Evolutionary conservation across 2,113 vertebrate genomes (phyloP).

Genomic region (Mastomys natalensis): DNA sequence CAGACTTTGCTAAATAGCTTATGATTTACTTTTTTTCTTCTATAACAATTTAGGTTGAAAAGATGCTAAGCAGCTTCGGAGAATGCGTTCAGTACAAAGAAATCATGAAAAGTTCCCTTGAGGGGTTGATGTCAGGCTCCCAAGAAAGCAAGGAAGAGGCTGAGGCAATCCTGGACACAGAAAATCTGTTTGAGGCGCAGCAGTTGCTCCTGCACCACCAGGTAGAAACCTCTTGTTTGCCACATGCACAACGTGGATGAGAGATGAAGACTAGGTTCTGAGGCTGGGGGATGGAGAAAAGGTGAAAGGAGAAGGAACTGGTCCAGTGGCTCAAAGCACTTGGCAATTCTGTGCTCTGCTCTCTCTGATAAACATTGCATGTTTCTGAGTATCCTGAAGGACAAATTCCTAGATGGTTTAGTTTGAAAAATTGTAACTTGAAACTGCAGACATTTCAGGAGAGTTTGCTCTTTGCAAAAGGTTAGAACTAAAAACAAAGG

Average conservation of each 20-base stretch:
- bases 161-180: slow-evolving; percentile 90
- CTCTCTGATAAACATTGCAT: background rate
- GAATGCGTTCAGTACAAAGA: slow-evolving; percentile 91
- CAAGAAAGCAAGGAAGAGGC: slow-evolving; percentile 91
- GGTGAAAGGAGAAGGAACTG: background rate
- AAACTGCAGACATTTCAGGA: background rate
- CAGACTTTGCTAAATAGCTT: background rate
- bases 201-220: slow-evolving; percentile 94
- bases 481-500: slow-evolving; percentile 11
- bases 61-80: slow-evolving; percentile 88
- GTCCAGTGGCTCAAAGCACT: background rate
- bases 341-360: background rate
- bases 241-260: rapidly evolving
- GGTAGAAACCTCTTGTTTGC: slow-evolving; percentile 83
- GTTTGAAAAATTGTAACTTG: background rate
- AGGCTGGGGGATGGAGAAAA: rapidly evolving
- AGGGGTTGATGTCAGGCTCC: slow-evolving; percentile 89
- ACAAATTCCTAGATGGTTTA: background rate
- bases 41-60: slow-evolving; percentile 87
- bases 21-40: slow-evolving; percentile 48
- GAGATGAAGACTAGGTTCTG: background rate
- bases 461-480: background rate
- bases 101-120: slow-evolving; percentile 90
- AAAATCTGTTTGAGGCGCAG: slow-evolving; percentile 91
- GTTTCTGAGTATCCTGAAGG: background rate